phyloP scores from a whole-genome alignment of 2,888 invertebrate species.

The Gnatocerus cornutus region DNA sequence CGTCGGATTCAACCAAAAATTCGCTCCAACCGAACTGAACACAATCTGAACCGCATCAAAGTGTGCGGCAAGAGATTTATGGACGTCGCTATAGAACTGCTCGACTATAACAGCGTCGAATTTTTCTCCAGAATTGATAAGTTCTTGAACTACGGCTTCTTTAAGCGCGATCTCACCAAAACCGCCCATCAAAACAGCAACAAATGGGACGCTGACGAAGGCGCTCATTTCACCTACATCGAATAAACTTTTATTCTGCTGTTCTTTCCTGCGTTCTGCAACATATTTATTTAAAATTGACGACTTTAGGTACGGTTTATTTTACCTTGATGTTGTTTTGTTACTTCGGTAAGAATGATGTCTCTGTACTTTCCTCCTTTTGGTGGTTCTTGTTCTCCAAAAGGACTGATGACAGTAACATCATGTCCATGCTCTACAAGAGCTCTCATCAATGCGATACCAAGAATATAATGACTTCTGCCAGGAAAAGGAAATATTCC shows the following conservation, averaged over 20 bases:
- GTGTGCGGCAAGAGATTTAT: constrained; percentile 62
- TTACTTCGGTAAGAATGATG: constrained; percentile 46
- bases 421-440: constrained; percentile 59
- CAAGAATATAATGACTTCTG: constrained; percentile 55
- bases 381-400: constrained; percentile 53
- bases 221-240: constrained; percentile 6
- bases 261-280: too few relatives aligned
- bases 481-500: constrained; percentile 52
- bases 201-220: constrained; percentile 7
- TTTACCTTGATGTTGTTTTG: constrained; percentile 7
- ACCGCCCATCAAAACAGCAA: constrained; percentile 1
- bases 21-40: constrained; percentile 68
- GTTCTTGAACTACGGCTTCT: constrained; percentile 20
- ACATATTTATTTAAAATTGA: too few relatives aligned
- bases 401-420: constrained; percentile 56
- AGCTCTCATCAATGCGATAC: constrained; percentile 52
- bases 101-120: constrained; percentile 66
- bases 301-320: background rate
- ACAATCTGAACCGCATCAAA: constrained; percentile 59
- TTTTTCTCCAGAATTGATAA: constrained; percentile 59
- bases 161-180: constrained; percentile 17
- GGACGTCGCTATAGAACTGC: constrained; percentile 70
- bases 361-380: constrained; percentile 52
- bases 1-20: constrained; percentile 69
- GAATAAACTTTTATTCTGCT: background rate